A percentile compares a stretch with the other conserved stretches of the same genome.
Conservation (phyloP, 2,797 vertebrate genomes). For the Sternotherus odoratus region DNA sequence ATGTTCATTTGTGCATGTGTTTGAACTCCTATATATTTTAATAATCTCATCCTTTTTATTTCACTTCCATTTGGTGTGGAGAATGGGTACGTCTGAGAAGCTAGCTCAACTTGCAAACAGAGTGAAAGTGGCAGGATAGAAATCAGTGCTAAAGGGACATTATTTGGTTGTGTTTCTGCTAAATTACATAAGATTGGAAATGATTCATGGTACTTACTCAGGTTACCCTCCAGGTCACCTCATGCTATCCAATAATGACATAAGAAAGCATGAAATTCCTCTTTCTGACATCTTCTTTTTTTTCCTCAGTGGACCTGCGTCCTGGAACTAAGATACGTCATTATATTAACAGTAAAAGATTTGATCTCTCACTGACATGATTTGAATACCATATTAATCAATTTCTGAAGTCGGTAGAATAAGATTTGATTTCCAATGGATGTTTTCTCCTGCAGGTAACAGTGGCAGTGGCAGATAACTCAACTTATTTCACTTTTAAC, state of each 20-base stretch:
- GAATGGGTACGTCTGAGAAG: not conserved
- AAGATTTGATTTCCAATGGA: conserved; percentile 58
- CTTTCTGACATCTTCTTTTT: not conserved
- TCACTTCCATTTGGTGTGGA: not conserved
- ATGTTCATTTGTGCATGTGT: conserved; percentile 12
- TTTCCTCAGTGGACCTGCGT: not conserved
- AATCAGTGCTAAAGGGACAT: not conserved
- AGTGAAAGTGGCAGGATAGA: not conserved
- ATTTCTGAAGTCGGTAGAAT: conserved; percentile 27
- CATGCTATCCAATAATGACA: not conserved
- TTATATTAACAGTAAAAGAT: conserved; percentile 40
- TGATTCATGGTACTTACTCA: not conserved
- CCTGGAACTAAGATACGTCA: conserved; percentile 38
- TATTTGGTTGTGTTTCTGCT: not conserved
- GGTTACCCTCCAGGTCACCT: not conserved
- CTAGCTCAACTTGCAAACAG: not conserved
- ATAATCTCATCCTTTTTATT: not conserved
- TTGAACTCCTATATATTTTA: not conserved
- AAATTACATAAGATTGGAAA: conserved; percentile 4
- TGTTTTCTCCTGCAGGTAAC: conserved; percentile 39
- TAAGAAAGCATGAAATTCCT: not conserved
- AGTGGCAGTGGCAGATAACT: conserved; percentile 45
- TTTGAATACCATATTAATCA: conserved; percentile 72
- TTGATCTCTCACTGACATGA: conserved; percentile 45
- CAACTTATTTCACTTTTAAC: conserved; percentile 63